Percentiles rank a stretch among this genome's conserved stretches.
Evolutionary conservation across 2,797 vertebrate genomes (phyloP).

Genomic region (Nyctalus aviator): DNA sequence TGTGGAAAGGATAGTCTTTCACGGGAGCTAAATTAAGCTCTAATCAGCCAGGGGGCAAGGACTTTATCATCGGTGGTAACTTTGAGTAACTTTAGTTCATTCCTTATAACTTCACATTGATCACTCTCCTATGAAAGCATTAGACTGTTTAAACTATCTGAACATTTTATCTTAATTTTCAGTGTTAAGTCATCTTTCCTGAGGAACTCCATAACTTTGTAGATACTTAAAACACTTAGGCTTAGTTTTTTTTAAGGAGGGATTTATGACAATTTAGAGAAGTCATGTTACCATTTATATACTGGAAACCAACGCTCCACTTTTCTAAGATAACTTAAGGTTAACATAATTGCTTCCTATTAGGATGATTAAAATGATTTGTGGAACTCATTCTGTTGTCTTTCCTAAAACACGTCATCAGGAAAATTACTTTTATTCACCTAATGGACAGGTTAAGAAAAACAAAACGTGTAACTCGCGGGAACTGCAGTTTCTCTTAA

Average conservation of each 20-base stretch:
- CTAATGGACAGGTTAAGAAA: background rate
- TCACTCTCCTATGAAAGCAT: background rate
- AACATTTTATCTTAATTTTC: constrained; percentile 16
- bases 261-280: background rate
- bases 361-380: constrained; percentile 28
- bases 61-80: background rate
- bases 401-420: constrained; percentile 45
- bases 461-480: background rate
- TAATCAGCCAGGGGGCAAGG: constrained; percentile 14
- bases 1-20: constrained; percentile 57
- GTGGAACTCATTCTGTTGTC: background rate
- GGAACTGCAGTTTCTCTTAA: constrained; percentile 30
- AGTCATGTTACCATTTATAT: background rate
- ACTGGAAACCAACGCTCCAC: background rate
- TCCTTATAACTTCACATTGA: constrained; percentile 4
- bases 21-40: constrained; percentile 69
- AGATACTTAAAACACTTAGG: background rate
- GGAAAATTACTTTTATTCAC: constrained; percentile 44
- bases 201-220: constrained; percentile 23
- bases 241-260: constrained; percentile 8
- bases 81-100: constrained; percentile 42
- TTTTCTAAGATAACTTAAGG: constrained; percentile 52
- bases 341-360: constrained; percentile 4
- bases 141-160: background rate
- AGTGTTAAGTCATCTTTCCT: constrained; percentile 49